Conservation (phyloP, 2,888 invertebrate genomes). For the Auanema sp. region DNA sequence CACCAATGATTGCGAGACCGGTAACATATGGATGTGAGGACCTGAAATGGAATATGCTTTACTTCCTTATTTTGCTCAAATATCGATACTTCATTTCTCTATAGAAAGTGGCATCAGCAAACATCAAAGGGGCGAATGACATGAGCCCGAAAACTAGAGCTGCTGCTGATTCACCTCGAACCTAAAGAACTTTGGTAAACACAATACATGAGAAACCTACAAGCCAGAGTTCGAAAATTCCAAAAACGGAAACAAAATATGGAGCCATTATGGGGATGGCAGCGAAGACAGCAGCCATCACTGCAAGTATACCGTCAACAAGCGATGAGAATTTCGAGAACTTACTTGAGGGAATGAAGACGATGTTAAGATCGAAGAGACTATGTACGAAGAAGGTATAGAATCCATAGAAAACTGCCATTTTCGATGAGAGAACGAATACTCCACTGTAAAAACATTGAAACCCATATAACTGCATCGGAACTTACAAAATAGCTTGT, state of each 20-base stretch:
- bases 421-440: constrained; percentile 91
- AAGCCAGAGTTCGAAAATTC: constrained; percentile 90
- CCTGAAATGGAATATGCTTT: constrained; percentile 67
- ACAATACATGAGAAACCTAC: constrained; percentile 68
- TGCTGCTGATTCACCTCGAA: constrained; percentile 39
- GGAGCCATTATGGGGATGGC: constrained; percentile 94
- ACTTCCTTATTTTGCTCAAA: not conserved
- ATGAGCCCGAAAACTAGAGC: constrained; percentile 77
- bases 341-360: constrained; percentile 74
- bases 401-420: constrained; percentile 92
- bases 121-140: constrained; percentile 83
- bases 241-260: constrained; percentile 91
- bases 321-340: not conserved
- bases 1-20: constrained; percentile 93
- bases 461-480: not conserved
- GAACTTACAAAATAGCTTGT: constrained; percentile 67
- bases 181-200: constrained; percentile 10
- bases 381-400: constrained; percentile 98
- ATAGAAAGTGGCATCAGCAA: constrained; percentile 93
- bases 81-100: constrained; percentile 80
- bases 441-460: constrained; percentile 77
- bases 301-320: constrained; percentile 66
- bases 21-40: constrained; percentile 95
- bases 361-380: constrained; percentile 86
- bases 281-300: constrained; percentile 86